A percentile compares a stretch with the other conserved stretches of the same genome.
Evolutionary conservation across 2,888 invertebrate genomes (phyloP).

Genomic region (Tipula helvola): DNA sequence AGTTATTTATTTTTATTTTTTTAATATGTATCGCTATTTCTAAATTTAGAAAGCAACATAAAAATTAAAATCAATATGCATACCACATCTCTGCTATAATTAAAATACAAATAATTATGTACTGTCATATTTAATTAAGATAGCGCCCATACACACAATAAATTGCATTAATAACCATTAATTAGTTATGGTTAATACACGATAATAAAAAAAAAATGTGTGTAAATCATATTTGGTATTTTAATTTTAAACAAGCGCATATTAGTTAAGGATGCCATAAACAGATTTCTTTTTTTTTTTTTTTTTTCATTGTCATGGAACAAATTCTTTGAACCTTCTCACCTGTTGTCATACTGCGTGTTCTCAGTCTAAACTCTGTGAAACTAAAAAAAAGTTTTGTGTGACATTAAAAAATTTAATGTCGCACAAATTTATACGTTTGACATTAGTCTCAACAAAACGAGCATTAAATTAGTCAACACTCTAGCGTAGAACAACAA

Average conservation of each 20-base stretch:
- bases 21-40: neutral
- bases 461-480: neutral
- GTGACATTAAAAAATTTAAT: neutral
- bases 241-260: neutral
- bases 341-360: neutral
- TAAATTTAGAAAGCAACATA: neutral
- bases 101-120: neutral
- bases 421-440: neutral
- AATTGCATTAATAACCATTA: constrained; percentile 7
- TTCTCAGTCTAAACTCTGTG: neutral
- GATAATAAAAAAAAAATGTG: neutral
- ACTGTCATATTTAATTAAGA: constrained; percentile 9
- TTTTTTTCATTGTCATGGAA: neutral
- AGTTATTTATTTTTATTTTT: neutral
- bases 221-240: neutral
- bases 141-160: neutral
- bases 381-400: neutral
- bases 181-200: constrained; percentile 6
- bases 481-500: neutral
- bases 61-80: constrained; percentile 4
- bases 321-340: neutral
- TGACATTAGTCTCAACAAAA: neutral
- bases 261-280: neutral
- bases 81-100: neutral
- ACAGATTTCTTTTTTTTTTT: neutral